Evolutionary conservation across 1,140 invertebrate genomes (phyloP).

Genomic region (Magallana angulata): DNA sequence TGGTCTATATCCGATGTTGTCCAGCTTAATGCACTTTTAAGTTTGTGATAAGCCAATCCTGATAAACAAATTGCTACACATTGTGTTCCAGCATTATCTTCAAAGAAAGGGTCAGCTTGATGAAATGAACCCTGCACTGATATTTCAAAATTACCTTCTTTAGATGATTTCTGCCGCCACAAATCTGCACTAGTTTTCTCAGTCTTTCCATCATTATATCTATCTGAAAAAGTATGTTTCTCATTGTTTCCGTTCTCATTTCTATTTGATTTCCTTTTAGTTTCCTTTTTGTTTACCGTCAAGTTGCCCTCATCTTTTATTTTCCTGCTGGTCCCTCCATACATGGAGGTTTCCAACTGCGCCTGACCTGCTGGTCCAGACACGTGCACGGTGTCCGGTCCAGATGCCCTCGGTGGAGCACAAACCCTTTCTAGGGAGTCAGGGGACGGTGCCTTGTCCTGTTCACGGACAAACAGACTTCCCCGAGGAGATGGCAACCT

Average conservation of each 20-base stretch:
- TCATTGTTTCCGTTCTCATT: neutral
- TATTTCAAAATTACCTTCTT: neutral
- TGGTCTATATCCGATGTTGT: neutral
- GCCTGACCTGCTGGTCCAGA: slow-evolving; percentile 40
- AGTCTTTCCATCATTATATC: neutral
- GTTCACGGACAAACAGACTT: slow-evolving; percentile 35
- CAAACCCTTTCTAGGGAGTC: slow-evolving; percentile 41
- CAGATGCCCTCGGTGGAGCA: slow-evolving; percentile 32
- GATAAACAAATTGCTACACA: slow-evolving; percentile 41
- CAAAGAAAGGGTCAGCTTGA: slow-evolving; percentile 19
- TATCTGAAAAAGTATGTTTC: neutral
- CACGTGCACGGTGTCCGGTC: neutral
- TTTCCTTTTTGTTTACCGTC: neutral
- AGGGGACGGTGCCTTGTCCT: slow-evolving; percentile 33
- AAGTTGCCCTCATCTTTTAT: neutral
- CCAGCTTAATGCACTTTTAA: slow-evolving; percentile 3
- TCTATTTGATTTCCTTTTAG: neutral
- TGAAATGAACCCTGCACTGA: slow-evolving; percentile 42
- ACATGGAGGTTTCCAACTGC: neutral
- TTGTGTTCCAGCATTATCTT: slow-evolving; percentile 31
- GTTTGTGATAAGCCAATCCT: slow-evolving; percentile 8
- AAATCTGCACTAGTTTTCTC: neutral
- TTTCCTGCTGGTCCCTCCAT: neutral
- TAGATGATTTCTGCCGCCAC: neutral
- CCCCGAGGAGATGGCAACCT: slow-evolving; percentile 30